phyloP scores from a whole-genome alignment of 2,888 invertebrate species.

The Drosophila pseudotakahashii region DNA sequence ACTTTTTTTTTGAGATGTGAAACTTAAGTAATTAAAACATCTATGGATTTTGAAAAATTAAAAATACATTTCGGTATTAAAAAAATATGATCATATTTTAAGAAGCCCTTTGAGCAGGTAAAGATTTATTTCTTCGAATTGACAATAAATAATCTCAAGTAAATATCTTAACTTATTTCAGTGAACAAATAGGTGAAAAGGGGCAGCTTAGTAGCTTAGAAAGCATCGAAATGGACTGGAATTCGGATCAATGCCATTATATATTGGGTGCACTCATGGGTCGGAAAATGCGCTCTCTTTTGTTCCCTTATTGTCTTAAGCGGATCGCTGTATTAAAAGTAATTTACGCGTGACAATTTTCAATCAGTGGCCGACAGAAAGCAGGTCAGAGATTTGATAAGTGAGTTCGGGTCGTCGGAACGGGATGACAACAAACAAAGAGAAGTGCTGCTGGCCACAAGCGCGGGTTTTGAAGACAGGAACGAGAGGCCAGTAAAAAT shows the following conservation, averaged over 20 bases:
- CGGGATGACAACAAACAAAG: slow-evolving; percentile 21
- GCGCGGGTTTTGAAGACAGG: slow-evolving; percentile 13
- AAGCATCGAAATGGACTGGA: background rate
- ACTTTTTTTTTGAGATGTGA: too few species aligned
- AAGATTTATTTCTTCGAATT: too few species aligned
- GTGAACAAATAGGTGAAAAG: too few species aligned
- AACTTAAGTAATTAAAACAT: too few species aligned
- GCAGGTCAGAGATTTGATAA: slow-evolving; percentile 45
- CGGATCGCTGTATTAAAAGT: slow-evolving; percentile 59
- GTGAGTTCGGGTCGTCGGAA: slow-evolving; percentile 18
- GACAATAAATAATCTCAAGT: too few species aligned
- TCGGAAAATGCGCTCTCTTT: background rate
- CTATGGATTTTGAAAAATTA: too few species aligned
- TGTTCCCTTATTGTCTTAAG: slow-evolving; percentile 28
- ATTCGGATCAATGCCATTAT: slow-evolving; percentile 6
- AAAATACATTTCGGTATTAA: too few species aligned
- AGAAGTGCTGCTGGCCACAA: background rate
- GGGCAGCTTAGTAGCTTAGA: background rate
- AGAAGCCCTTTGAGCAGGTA: too few species aligned
- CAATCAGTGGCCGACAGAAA: slow-evolving; percentile 55
- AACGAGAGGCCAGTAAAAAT: slow-evolving; percentile 8
- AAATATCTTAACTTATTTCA: too few species aligned
- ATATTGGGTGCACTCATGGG: too few species aligned
- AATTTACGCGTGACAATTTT: slow-evolving; percentile 69
- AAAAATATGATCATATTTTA: too few species aligned